Conservation (phyloP, 2,888 invertebrate genomes). For the Platerodrilus igneus region DNA sequence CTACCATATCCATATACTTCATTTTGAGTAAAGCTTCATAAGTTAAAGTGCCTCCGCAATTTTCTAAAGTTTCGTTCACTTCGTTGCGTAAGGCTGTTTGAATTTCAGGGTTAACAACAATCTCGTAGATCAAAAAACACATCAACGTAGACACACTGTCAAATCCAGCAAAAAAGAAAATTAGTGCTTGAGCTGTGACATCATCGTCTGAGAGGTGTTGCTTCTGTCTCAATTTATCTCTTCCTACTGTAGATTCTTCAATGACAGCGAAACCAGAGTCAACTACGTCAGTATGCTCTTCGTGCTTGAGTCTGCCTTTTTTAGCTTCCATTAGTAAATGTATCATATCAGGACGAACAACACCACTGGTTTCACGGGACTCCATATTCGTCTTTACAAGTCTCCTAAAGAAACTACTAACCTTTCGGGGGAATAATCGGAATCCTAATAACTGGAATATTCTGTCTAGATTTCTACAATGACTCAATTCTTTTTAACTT, state of each 20-base stretch:
- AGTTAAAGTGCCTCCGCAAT: constrained; percentile 43
- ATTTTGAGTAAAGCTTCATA: constrained; percentile 53
- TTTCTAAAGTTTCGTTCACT: constrained; percentile 25
- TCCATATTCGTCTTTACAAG: constrained; percentile 28
- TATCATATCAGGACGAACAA: constrained; percentile 46
- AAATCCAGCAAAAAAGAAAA: constrained; percentile 51
- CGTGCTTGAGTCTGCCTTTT: constrained; percentile 36
- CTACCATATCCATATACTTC: constrained; percentile 59
- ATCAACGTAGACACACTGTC: constrained; percentile 48
- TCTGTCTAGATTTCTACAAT: too few species aligned
- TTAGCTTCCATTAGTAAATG: constrained; percentile 54
- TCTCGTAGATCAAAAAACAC: constrained; percentile 54
- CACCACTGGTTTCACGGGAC: constrained; percentile 26
- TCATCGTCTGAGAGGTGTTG: constrained; percentile 47
- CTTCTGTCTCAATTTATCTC: constrained; percentile 1
- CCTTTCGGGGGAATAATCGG: too few species aligned
- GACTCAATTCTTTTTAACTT: too few species aligned
- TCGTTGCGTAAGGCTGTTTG: constrained; percentile 54
- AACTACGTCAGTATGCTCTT: constrained; percentile 5
- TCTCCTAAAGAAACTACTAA: constrained; percentile 27
- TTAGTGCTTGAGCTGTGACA: constrained; percentile 51
- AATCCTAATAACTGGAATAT: too few species aligned
- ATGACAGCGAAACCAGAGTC: constrained; percentile 17
- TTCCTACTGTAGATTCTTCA: constrained; percentile 12
- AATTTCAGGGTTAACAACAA: constrained; percentile 55